These are phyloP conservation scores for Ginglymostoma cirratum DNA, from an alignment of 2,113 vertebrate genomes.

Conservation along the genomic window DNA sequence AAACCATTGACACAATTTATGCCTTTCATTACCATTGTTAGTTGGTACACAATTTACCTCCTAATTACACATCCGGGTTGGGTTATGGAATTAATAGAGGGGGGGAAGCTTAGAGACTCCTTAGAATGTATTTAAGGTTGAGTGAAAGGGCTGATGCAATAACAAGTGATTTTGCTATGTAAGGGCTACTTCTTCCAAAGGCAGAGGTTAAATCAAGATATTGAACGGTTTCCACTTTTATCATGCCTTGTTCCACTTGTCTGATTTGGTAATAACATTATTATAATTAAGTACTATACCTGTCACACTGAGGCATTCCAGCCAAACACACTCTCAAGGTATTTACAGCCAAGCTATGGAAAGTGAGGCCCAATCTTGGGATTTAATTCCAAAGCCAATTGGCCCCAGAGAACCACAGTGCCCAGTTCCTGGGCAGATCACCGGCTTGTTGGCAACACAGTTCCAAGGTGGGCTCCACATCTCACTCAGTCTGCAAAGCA, in stretches of 20 bases:
- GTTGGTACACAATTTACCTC: neutral
- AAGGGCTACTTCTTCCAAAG: neutral
- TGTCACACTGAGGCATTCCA: neutral
- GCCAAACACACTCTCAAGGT: neutral
- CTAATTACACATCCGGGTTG: slow-evolving; percentile 12
- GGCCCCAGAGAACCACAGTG: neutral
- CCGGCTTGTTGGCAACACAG: too few relatives aligned
- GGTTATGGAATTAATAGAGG: neutral
- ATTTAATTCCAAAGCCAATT: neutral
- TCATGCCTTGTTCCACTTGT: neutral
- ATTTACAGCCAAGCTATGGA: neutral
- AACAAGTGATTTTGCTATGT: neutral
- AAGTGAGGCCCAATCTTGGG: neutral
- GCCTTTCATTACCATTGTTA: slow-evolving; percentile 10
- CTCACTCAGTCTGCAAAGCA: too few relatives aligned
- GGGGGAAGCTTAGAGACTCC: neutral
- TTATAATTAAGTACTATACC: neutral
- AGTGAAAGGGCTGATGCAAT: neutral
- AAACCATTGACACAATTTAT: slow-evolving; percentile 18
- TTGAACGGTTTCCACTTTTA: too few relatives aligned
- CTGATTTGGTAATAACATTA: neutral
- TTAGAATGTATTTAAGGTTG: neutral
- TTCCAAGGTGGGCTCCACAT: neutral
- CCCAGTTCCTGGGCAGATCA: neutral
- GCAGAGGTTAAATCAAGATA: neutral